Base-by-base conservation (phyloP, 2,113 vertebrate genomes). In the Percina caprodes region DNA sequence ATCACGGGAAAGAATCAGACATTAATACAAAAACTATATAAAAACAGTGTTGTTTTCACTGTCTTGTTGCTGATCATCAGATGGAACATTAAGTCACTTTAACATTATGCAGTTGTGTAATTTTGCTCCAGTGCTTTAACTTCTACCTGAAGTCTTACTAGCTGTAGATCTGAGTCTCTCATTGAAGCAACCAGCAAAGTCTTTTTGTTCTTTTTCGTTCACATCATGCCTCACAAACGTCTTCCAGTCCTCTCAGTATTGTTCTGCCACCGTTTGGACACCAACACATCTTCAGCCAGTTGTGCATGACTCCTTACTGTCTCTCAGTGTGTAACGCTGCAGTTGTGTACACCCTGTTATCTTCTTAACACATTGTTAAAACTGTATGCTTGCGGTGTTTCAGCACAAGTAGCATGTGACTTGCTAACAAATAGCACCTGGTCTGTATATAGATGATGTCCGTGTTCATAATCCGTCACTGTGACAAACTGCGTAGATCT, bases 351-450 rank as follows among this genome's bases (percentile, higher is more conserved):
- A 42, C 16, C 1, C 18, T 59, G 51, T 56, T 42, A 19, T 54
- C 7, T 63, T 26, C 14, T 19, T 46, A 4, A 16, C 33, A 39
- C 45, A 35, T 58, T 68, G 60, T 42, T 68, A 6, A 55, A n/a
- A 14, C 8, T 42, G 18, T 33, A 55, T 13, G 58, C 62, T 63
- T 63, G 63, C 68, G 21, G 55, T 66, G 77, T 21, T 54, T 52
- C 35, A 45, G 69, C 67, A 71, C 77, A 26, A 7, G 45, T 65
- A 73, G 69, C 77, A 77, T 24, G 65, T 65, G 11, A 68, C 49
- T 21, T 45, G 39, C 39, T 76, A 3, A 71, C 24, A 51, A 45
- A 45, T 5, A 35, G 42, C n/a, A 23, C 61, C 8, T 0, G 19
- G 35, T 63, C 35, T 35, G 5, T 30, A 55, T 80, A 1, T 52